phyloP scores from a whole-genome alignment of 2,888 invertebrate species.

The Arrhopalites spinosus region DNA sequence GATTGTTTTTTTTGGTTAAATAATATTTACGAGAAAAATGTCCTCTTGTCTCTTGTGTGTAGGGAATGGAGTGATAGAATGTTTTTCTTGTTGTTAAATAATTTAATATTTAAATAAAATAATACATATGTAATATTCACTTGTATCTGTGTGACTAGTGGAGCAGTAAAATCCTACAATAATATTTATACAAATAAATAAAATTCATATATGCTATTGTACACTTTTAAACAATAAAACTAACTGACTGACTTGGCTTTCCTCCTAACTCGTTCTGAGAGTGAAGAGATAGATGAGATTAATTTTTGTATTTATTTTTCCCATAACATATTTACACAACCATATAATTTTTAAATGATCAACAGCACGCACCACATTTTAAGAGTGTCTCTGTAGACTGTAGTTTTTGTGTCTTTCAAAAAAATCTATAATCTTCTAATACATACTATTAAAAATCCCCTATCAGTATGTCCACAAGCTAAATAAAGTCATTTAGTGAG shows the following conservation, averaged over 20 bases:
- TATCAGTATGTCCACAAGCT: neutral
- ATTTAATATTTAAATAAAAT: neutral
- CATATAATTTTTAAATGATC: constrained; percentile 24
- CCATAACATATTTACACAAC: constrained; percentile 20
- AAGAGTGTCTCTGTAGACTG: too few species aligned
- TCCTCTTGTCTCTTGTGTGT: constrained; percentile 11
- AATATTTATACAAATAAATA: too few species aligned
- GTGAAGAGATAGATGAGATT: constrained; percentile 11
- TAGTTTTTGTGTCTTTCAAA: too few species aligned
- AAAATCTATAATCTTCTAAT: neutral
- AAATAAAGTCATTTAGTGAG: too few species aligned
- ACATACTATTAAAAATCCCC: too few species aligned
- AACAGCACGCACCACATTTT: constrained; percentile 6
- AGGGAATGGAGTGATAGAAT: neutral
- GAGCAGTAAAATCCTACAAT: neutral
- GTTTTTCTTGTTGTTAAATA: neutral
- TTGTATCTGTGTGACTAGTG: neutral
- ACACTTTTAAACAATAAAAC: too few species aligned
- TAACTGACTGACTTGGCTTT: too few species aligned
- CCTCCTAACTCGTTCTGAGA: too few species aligned
- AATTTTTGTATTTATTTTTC: constrained; percentile 26
- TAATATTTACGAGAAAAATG: constrained; percentile 31
- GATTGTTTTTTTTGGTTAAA: neutral
- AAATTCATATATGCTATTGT: too few species aligned
- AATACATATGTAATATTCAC: neutral